phyloP scores from a whole-genome alignment of 2,888 invertebrate genomes.

The Poecilobothrus nobilitatus region DNA sequence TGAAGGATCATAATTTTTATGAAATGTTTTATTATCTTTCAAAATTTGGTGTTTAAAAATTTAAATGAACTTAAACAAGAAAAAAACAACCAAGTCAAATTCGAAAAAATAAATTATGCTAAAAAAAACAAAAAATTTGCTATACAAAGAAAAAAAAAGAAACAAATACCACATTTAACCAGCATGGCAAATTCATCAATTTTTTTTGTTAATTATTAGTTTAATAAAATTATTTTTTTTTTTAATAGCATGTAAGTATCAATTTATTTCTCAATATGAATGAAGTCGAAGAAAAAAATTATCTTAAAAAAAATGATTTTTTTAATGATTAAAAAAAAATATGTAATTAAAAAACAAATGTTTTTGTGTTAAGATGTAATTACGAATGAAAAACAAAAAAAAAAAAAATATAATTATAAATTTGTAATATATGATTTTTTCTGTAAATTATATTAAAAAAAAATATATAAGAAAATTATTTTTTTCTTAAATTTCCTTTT shows the following conservation, averaged over 20 bases:
- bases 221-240: background rate
- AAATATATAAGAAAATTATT: background rate
- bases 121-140: no score
- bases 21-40: no score
- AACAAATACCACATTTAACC: no score
- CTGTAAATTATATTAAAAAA: background rate
- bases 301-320: background rate
- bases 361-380: background rate
- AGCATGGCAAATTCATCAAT: no score
- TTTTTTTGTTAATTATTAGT: background rate
- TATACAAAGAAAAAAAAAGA: no score
- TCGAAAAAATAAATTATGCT: background rate
- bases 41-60: no score
- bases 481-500: slow-evolving; percentile 2
- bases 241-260: background rate
- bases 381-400: background rate
- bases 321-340: no score
- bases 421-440: background rate
- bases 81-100: background rate
- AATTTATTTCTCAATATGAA: background rate
- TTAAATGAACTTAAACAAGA: no score
- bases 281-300: background rate
- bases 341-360: background rate
- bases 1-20: slow-evolving; percentile 1
- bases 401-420: background rate